Evolutionary conservation across 1,140 invertebrate genomes (phyloP).

Genomic region (Tetragnatha versicolor): DNA sequence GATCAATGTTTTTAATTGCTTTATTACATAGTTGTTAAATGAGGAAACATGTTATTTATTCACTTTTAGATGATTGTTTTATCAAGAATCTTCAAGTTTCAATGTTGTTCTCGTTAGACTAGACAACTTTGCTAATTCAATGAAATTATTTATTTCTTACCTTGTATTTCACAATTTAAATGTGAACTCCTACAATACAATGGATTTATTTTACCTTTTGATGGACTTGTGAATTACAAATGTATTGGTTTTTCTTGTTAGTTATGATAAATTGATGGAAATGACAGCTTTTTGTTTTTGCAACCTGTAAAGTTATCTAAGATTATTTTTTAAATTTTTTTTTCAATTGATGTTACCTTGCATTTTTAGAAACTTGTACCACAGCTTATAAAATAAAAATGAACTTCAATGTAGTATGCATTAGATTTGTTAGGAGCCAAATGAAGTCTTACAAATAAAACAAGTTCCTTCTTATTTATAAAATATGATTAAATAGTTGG

Average conservation of each 20-base stretch:
- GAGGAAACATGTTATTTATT: too few relatives aligned
- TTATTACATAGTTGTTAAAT: too few relatives aligned
- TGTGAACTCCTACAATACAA: neutral
- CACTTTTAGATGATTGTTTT: too few relatives aligned
- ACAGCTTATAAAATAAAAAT: neutral
- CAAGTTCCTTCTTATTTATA: neutral
- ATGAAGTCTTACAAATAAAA: neutral
- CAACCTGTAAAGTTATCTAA: conserved; percentile 40
- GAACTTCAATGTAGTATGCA: neutral
- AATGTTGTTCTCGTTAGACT: neutral
- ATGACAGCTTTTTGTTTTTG: conserved; percentile 53
- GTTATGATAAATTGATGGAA: conserved; percentile 51
- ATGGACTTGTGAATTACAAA: neutral
- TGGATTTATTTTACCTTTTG: neutral
- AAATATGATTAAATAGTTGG: too few relatives aligned
- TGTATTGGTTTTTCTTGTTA: conserved; percentile 16
- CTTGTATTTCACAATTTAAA: neutral
- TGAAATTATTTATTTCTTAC: neutral
- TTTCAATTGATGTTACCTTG: too few relatives aligned
- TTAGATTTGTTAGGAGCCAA: neutral
- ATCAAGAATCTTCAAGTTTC: neutral
- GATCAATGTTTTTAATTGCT: too few relatives aligned
- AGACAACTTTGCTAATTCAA: neutral
- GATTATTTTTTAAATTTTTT: neutral
- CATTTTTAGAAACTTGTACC: neutral